Conservation (phyloP, 92 coral and sea anemone species). For the Virgularia gustaviana region DNA sequence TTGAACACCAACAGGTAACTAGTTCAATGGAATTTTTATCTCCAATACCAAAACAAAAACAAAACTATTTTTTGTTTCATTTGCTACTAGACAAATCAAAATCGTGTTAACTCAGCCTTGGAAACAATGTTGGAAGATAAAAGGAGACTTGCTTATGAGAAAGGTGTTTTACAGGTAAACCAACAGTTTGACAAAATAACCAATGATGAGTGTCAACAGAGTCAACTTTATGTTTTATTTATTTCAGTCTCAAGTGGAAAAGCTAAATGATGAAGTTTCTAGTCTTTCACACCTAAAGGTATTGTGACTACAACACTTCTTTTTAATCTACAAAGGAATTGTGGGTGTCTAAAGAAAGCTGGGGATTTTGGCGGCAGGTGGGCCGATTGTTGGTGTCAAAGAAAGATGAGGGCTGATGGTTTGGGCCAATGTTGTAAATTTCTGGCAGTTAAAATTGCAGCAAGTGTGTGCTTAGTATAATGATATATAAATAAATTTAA, state of each 20-base stretch:
- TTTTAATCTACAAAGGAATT: too few species aligned
- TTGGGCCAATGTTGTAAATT: too few species aligned
- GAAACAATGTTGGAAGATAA: constrained; percentile 87
- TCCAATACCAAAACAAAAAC: too few species aligned
- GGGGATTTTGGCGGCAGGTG: too few species aligned
- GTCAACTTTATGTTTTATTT: not conserved
- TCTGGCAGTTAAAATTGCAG: too few species aligned
- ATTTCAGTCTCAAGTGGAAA: constrained; percentile 70
- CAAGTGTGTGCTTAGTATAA: too few species aligned
- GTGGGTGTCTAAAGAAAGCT: too few species aligned
- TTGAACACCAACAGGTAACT: constrained; percentile 85
- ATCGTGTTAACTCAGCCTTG: constrained; percentile 80
- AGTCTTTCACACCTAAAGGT: constrained; percentile 60
- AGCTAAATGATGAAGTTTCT: constrained; percentile 65
- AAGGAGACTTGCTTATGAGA: constrained; percentile 87
- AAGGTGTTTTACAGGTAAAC: constrained; percentile 79
- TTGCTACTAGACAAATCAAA: constrained; percentile 60
- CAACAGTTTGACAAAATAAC: too few species aligned
- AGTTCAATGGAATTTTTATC: too few species aligned
- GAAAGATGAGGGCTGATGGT: too few species aligned
- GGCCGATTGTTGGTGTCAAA: too few species aligned
- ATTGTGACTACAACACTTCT: not conserved
- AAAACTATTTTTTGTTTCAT: not conserved
- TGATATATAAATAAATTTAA: not conserved
- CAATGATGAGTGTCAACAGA: not conserved